Base-by-base conservation (phyloP, 2,113 vertebrate species). In the Rafetus swinhoei region DNA sequence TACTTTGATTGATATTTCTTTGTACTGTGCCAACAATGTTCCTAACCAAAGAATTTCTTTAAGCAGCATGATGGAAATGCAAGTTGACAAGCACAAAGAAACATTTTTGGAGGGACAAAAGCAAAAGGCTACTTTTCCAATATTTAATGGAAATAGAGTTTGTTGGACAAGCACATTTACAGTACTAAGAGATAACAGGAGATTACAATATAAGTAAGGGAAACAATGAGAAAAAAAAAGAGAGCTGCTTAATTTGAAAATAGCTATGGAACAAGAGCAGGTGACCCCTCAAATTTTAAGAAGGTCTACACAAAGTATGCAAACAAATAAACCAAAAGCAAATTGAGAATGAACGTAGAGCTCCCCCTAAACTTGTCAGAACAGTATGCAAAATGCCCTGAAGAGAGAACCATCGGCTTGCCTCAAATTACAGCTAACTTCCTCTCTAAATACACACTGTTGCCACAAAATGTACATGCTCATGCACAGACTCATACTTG, bases 401-500 rank as follows among this genome's bases (percentile, higher is more conserved):
- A 82, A 6, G 35, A 85, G 3, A 65, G 2, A 0, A 35, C 2
- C 0, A 85, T 86, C 62, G n/a, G 15, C 35, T 86, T 90, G 56
- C 39, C 32, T 88, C 88, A 50, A 69, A 5, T 18, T 89, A 5
- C 13, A 80, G 53, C 54, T 12, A 35, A 50, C 22, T 77, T 5
- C 45, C 35, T 13, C 22, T 50, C 24, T 25, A 39, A 77, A 25
- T 14, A 50, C 6, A 77, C 39, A 77, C 24, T 90, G 90, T 69
- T 87, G 2, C 5, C 35, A 39, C 10, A n/a, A 79, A 56, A 0
- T 2, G 6, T 22, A 45, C 45, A 7, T 55, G 9, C 0, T 0
- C 11, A 2, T 57, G 32, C 55, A 16, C 32, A 84, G 21, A 65
- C 10, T 19, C 86, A 12, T 22, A 32, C 19, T 82, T 35, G 25